A percentile compares a stretch with the other conserved stretches of the same genome.
phyloP scores from a whole-genome alignment of 2,797 vertebrate species.

The Enteromius paludinosus region DNA sequence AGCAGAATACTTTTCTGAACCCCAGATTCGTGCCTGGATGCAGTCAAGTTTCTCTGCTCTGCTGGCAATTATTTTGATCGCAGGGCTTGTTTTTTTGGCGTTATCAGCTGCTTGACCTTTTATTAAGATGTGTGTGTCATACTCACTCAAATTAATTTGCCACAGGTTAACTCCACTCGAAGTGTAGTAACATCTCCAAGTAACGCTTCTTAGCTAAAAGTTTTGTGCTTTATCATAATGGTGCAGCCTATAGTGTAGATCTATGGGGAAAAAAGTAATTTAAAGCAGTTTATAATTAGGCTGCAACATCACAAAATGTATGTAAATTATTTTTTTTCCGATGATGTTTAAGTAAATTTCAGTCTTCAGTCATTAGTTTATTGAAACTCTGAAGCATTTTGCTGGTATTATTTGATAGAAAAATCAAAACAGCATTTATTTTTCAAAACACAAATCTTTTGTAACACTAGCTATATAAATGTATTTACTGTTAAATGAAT shows the following conservation, averaged over 20 bases:
- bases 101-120: background rate
- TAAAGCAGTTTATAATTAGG: background rate
- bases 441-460: background rate
- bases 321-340: no score
- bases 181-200: background rate
- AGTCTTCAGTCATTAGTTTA: background rate
- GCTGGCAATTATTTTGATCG: background rate
- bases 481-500: background rate
- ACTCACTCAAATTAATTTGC: background rate
- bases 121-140: background rate
- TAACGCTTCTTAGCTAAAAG: background rate
- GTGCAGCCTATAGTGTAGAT: no score
- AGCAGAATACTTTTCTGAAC: background rate
- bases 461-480: background rate
- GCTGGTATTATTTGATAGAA: background rate
- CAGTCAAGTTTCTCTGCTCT: background rate
- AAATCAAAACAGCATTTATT: background rate
- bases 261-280: no score
- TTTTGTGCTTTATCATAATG: no score
- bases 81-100: background rate
- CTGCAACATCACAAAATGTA: no score
- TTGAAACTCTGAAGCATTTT: background rate
- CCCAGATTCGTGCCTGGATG: background rate
- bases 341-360: background rate
- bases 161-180: background rate